Conservation (phyloP, 1,140 invertebrate genomes). For the Leptinotarsa defecta region DNA sequence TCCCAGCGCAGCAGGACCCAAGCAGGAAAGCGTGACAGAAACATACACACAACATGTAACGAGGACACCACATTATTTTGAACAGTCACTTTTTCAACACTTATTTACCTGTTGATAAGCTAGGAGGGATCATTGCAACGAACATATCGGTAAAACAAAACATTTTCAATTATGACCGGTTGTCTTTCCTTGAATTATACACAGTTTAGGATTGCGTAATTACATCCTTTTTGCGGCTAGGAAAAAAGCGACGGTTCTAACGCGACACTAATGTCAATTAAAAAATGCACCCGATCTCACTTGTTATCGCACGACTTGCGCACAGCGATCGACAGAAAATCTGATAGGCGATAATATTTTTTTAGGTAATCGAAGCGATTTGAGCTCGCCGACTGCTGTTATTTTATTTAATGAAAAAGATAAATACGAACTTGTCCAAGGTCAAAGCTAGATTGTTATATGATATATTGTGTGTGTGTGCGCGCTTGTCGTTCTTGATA, state of each 20-base stretch:
- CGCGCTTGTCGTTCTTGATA: slow-evolving; percentile 9
- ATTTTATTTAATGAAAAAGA: slow-evolving; percentile 24
- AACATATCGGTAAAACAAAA: not conserved
- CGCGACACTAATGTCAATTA: not conserved
- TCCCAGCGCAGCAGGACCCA: not conserved
- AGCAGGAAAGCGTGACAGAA: slow-evolving; percentile 19
- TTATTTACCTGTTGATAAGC: slow-evolving; percentile 25
- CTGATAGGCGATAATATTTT: slow-evolving; percentile 12
- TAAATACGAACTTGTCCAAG: slow-evolving; percentile 21
- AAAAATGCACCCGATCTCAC: slow-evolving; percentile 9
- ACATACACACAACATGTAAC: slow-evolving; percentile 13
- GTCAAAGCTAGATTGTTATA: slow-evolving; percentile 16
- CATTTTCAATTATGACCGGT: not conserved
- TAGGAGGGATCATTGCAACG: slow-evolving; percentile 1
- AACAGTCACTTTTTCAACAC: not conserved
- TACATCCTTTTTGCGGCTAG: not conserved
- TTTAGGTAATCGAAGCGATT: slow-evolving; percentile 22
- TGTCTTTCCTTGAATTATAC: slow-evolving; percentile 8
- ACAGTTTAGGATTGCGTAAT: not conserved
- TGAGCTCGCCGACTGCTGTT: not conserved
- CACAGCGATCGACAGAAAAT: slow-evolving; percentile 4
- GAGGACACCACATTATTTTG: slow-evolving; percentile 15
- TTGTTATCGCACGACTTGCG: slow-evolving; percentile 8
- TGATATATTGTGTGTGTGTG: slow-evolving; percentile 6
- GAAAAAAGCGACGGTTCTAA: not conserved